Evolutionary conservation across 1,140 invertebrate species (phyloP), one percentile per base, ranked within the genome.

Genomic region (Ylistrum balloti): DNA sequence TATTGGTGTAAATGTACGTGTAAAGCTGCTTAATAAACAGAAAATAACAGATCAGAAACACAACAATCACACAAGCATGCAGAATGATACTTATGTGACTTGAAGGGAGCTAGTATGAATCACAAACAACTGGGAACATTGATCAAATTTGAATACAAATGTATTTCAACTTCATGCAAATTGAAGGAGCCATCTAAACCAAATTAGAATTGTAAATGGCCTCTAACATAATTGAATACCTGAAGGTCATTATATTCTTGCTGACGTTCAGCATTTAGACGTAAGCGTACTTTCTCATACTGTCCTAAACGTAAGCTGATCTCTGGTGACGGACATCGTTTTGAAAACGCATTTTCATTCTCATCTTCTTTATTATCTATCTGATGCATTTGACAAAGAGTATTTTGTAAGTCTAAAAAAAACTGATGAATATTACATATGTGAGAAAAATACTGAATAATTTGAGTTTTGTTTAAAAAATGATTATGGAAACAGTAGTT

Each of bases 291-390:
- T 74, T 74, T 74, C 56, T 74, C 56, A 74, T 74, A 74, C n/a
- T 74, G 56, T n/a, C 56, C 56, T 74, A 74, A 74, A 5, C 11
- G n/a, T 74, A 28, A 74, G 56, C 56, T 74, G 22, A 74, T 28
- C 56, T 74, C 56, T 74, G 56, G 56, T 74, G 56, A 5, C 3
- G 56, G 56, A 74, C 17, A 74, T 28, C 22, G 56, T 74, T 28
- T 74, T 74, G 56, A 74, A 28, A 74, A 74, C n/a, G 56, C 56
- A 74, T 74, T 74, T 74, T n/a, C 56, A 74, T 28, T 74, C n/a
- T 74, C 56, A 74, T 74, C 56, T 74, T 74, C 56, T 28, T 74
- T 28, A 74, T 28, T 28, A n/a, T 74, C 56, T 74, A 28, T 74
- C 56, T 74, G 56, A 74, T 74, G 7, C n/a, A 28, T 74, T 45